phyloP scores from a whole-genome alignment of 2,797 vertebrate species.

The Prionace glauca region DNA sequence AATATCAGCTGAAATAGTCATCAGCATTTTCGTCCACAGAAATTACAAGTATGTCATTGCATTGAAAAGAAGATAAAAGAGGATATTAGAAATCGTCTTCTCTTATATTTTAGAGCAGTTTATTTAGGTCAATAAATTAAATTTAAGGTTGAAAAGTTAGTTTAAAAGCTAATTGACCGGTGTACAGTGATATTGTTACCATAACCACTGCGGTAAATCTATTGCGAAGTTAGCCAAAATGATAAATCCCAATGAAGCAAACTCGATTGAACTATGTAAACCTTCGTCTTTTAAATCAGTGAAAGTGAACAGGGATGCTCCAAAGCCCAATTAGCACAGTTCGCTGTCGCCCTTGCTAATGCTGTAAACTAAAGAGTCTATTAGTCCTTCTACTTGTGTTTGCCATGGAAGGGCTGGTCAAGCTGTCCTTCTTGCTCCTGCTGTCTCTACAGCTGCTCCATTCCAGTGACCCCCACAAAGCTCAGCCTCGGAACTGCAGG shows the following conservation, averaged over 20 bases:
- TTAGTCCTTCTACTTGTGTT: constrained; percentile 58
- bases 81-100: background rate
- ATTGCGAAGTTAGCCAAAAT: background rate
- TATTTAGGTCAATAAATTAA: background rate
- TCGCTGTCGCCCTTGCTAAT: constrained; percentile 14
- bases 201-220: background rate
- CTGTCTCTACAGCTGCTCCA: constrained; percentile 69
- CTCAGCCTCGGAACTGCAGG: constrained; percentile 52
- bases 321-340: constrained; percentile 15
- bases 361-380: constrained; percentile 47
- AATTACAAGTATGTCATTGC: background rate
- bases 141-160: background rate
- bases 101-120: background rate
- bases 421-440: constrained; percentile 60
- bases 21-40: background rate
- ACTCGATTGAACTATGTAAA: background rate
- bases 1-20: background rate
- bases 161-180: background rate
- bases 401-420: constrained; percentile 47
- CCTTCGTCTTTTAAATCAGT: background rate
- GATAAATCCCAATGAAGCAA: background rate
- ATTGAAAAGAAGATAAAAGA: background rate
- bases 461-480: constrained; percentile 66
- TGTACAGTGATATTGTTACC: background rate
- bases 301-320: background rate